Evolutionary conservation across 2,113 vertebrate genomes (phyloP).

Genomic region (Gymnobelideus leadbeateri): DNA sequence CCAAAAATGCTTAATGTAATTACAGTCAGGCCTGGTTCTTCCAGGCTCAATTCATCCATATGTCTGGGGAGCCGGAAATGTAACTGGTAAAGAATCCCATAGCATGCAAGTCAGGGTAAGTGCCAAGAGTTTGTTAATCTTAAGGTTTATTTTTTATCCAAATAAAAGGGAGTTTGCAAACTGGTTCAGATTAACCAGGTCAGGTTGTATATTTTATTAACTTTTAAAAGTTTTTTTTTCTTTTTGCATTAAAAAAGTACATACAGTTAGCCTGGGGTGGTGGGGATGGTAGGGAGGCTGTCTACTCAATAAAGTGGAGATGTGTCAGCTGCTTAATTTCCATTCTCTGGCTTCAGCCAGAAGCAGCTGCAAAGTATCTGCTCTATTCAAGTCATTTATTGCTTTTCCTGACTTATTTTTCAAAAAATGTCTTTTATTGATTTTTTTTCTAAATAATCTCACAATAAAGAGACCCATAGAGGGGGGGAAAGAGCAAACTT

Average conservation of each 20-base stretch:
- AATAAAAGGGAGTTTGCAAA: conserved; percentile 76
- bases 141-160: conserved; percentile 74
- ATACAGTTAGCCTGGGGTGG: conserved; percentile 38
- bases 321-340: conserved; percentile 58
- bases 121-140: conserved; percentile 77
- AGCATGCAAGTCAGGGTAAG: conserved; percentile 60
- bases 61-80: conserved; percentile 75
- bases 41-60: conserved; percentile 69
- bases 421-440: conserved; percentile 58
- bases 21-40: conserved; percentile 79
- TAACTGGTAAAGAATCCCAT: conserved; percentile 75
- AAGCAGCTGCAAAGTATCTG: conserved; percentile 69
- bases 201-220: conserved; percentile 72
- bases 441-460: conserved; percentile 56
- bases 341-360: conserved; percentile 52
- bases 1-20: conserved; percentile 81
- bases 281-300: conserved; percentile 47
- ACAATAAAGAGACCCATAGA: conserved; percentile 34
- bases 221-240: conserved; percentile 66
- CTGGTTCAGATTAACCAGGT: conserved; percentile 74
- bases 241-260: conserved; percentile 59
- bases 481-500: conserved; percentile 36
- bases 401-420: conserved; percentile 71
- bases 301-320: conserved; percentile 70
- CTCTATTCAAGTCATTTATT: conserved; percentile 61